Conservation (phyloP, 2,888 invertebrate genomes). For the Parasteatoda lunata region DNA sequence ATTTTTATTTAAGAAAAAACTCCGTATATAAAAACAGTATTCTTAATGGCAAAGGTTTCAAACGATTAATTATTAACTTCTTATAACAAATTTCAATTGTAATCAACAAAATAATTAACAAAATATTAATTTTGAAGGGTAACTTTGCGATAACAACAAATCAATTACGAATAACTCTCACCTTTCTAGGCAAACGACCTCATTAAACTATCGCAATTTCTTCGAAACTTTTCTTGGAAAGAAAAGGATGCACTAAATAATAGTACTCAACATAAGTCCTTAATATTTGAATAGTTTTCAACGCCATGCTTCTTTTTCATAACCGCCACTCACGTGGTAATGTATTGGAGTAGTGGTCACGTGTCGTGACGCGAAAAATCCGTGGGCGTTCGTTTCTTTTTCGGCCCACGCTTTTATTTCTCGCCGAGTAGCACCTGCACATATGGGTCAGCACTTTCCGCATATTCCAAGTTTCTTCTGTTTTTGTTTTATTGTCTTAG, state of each 20-base stretch:
- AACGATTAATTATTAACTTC: too few species aligned
- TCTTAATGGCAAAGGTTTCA: too few species aligned
- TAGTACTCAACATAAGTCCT: conserved; percentile 11
- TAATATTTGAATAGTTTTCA: conserved; percentile 14
- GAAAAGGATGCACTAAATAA: conserved; percentile 6
- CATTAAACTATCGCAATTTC: neutral
- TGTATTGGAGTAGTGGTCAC: conserved; percentile 54
- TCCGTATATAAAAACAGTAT: too few species aligned
- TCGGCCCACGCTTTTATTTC: conserved; percentile 56
- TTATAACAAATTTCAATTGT: too few species aligned
- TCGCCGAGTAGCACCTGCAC: conserved; percentile 58
- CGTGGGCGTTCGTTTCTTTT: conserved; percentile 56
- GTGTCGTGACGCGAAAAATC: conserved; percentile 58
- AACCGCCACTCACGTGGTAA: conserved; percentile 46
- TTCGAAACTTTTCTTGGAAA: neutral
- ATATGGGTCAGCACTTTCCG: conserved; percentile 68
- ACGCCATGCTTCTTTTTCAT: conserved; percentile 34
- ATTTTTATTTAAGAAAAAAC: too few species aligned
- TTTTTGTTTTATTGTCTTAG: conserved; percentile 36
- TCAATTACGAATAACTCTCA: neutral
- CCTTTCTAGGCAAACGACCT: neutral
- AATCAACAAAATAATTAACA: too few species aligned
- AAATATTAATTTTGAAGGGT: too few species aligned
- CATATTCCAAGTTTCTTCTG: conserved; percentile 43
- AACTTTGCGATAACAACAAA: neutral